Percentiles rank a stretch among this genome's conserved stretches.
phyloP scores from a whole-genome alignment of 2,113 vertebrate genomes.

The Callithrix jacchus region DNA sequence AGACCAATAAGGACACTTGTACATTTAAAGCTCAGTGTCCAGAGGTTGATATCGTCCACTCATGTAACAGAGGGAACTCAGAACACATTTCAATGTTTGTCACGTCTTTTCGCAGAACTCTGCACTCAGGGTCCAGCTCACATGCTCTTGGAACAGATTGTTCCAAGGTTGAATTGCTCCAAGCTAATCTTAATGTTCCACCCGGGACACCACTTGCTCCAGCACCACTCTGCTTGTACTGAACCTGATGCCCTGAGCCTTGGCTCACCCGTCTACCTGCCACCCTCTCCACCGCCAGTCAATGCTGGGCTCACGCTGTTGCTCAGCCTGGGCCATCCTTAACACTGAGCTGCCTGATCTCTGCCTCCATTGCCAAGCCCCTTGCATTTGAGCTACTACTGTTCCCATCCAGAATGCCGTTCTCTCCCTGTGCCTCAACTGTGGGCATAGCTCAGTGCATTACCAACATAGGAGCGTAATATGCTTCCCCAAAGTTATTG shows the following conservation, averaged over 20 bases:
- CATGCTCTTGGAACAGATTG: too few relatives aligned
- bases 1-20: background rate
- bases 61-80: background rate
- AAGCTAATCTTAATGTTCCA: background rate
- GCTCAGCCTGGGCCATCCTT: background rate
- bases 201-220: background rate
- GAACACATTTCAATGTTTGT: background rate
- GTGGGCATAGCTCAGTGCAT: background rate
- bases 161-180: background rate
- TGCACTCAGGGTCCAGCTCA: background rate
- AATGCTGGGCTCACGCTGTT: rapidly evolving
- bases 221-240: too few relatives aligned
- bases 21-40: background rate
- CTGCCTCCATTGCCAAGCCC: rapidly evolving
- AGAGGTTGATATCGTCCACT: background rate
- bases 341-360: background rate
- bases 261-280: background rate
- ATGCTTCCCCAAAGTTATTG: background rate
- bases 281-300: background rate
- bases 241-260: background rate
- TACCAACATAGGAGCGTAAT: too few relatives aligned
- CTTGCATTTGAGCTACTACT: background rate
- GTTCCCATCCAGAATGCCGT: background rate
- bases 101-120: background rate
- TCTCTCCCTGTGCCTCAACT: background rate